A percentile compares a stretch with the other conserved stretches of the same genome.
phyloP scores from a whole-genome alignment of 2,113 vertebrate genomes.

The Poeciliopsis turrubarensis region DNA sequence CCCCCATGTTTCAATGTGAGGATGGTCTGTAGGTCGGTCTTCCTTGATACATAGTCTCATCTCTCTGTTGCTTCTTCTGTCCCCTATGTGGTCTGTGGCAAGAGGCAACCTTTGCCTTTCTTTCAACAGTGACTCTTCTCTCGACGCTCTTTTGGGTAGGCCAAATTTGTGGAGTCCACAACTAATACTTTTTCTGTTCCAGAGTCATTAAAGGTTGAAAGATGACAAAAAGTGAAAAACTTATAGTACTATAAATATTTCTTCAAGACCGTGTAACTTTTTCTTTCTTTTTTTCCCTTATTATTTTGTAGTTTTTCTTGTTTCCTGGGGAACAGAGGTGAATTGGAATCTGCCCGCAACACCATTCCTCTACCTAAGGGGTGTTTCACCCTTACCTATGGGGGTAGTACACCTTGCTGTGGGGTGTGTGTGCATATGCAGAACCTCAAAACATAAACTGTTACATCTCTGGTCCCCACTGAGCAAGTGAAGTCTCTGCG shows the following conservation, averaged over 20 bases:
- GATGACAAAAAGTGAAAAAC: background rate
- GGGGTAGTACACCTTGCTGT: constrained; percentile 58
- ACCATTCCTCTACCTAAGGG: constrained; percentile 55
- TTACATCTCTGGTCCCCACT: constrained; percentile 32
- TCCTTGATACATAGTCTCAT: background rate
- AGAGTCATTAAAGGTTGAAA: background rate
- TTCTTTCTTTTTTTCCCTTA: background rate
- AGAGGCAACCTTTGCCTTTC: background rate
- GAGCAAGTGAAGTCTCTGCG: constrained; percentile 34
- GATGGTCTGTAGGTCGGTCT: background rate
- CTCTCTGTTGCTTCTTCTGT: background rate
- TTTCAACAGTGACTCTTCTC: background rate
- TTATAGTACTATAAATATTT: background rate
- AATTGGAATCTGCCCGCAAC: constrained; percentile 37
- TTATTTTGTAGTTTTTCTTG: background rate
- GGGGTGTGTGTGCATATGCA: constrained; percentile 24
- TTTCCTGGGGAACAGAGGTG: constrained; percentile 27
- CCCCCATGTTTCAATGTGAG: background rate
- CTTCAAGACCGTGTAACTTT: background rate
- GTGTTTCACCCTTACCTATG: constrained; percentile 61
- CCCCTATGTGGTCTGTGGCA: background rate
- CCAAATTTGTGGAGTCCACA: background rate
- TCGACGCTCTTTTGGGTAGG: background rate
- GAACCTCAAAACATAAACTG: constrained; percentile 37
- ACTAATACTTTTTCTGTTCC: too few species aligned